Evolutionary conservation across 2,797 vertebrate genomes (phyloP).

Genomic region (Graptemys geographica): DNA sequence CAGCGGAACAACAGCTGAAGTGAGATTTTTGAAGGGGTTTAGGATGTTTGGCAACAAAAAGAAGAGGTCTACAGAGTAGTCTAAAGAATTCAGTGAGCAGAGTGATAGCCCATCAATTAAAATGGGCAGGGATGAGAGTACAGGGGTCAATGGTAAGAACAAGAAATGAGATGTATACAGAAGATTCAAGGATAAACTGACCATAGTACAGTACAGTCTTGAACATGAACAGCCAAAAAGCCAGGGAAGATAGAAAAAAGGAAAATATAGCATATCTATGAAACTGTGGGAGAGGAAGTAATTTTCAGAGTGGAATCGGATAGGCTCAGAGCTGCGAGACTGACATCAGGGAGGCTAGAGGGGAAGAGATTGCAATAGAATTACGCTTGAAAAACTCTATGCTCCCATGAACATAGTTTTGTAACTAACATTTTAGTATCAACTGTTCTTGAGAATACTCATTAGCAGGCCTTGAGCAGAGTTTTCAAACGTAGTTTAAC

Average conservation of each 20-base stretch:
- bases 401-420: background rate
- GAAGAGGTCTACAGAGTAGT: too few species aligned
- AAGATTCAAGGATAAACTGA: background rate
- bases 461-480: background rate
- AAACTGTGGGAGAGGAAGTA: background rate
- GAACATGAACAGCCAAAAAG: background rate
- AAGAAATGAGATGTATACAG: background rate
- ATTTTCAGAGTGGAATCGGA: too few species aligned
- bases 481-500: background rate
- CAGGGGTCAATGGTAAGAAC: too few species aligned
- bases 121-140: background rate
- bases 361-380: background rate
- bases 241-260: background rate
- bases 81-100: background rate
- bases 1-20: too few species aligned
- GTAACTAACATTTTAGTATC: background rate
- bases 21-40: too few species aligned
- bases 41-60: too few species aligned
- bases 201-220: background rate
- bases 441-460: background rate
- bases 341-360: background rate
- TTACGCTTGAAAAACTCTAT: background rate
- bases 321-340: background rate
- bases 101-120: background rate
- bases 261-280: background rate